These are phyloP conservation scores for human DNA, from an alignment of 2,113 vertebrate genomes.

Conservation along the genomic window GRCh38 chr3:173393501-173394000, in stretches of 20 bases:
- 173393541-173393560: background rate
- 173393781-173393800: background rate
- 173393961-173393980: background rate
- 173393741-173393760: background rate
- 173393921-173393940: background rate
- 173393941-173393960: background rate
- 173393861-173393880: background rate
- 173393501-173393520: background rate
- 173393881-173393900: background rate
- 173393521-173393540: background rate
- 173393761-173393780: background rate
- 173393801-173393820: background rate
- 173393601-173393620: background rate
- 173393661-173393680: background rate
- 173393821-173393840: background rate
- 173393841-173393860: background rate
- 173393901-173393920: background rate
- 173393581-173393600: background rate
- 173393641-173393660: background rate
- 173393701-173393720: conserved; percentile 10
- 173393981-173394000: background rate
- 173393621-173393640: background rate
- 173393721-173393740: background rate
- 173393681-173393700: background rate
- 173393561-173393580: background rate